Conservation (phyloP, 53 echinoderm and acorn worm species). For the Henricia sp. region DNA sequence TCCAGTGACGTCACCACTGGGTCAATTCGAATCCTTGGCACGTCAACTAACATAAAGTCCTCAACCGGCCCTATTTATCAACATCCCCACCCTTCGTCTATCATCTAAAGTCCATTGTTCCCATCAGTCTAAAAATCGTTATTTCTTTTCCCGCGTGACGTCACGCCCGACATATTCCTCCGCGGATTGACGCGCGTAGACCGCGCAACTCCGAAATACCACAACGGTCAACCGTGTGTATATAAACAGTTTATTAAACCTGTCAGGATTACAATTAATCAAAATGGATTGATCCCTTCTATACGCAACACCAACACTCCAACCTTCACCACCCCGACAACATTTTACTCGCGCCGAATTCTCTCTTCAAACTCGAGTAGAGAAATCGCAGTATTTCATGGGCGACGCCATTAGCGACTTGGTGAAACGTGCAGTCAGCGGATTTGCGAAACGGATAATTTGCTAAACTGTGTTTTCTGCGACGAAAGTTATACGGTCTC, state of each 20-base stretch:
- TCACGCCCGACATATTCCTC: constrained; percentile 22
- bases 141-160: constrained; percentile 2
- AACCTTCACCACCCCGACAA: neutral
- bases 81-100: neutral
- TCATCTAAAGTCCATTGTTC: neutral
- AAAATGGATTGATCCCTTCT: constrained; percentile 22
- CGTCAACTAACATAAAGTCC: neutral
- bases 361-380: no score
- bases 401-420: no score
- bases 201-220: constrained; percentile 11
- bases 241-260: constrained; percentile 56
- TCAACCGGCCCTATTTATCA: constrained; percentile 5
- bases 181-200: constrained; percentile 12
- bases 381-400: no score
- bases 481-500: no score
- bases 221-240: constrained; percentile 43
- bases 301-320: neutral
- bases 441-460: no score
- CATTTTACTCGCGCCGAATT: neutral
- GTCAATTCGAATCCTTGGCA: no score
- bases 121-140: neutral
- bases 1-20: no score
- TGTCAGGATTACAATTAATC: constrained; percentile 51
- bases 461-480: no score
- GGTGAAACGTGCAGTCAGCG: no score